Conservation (phyloP, 2,797 vertebrate genomes). For the Morus bassanus region DNA sequence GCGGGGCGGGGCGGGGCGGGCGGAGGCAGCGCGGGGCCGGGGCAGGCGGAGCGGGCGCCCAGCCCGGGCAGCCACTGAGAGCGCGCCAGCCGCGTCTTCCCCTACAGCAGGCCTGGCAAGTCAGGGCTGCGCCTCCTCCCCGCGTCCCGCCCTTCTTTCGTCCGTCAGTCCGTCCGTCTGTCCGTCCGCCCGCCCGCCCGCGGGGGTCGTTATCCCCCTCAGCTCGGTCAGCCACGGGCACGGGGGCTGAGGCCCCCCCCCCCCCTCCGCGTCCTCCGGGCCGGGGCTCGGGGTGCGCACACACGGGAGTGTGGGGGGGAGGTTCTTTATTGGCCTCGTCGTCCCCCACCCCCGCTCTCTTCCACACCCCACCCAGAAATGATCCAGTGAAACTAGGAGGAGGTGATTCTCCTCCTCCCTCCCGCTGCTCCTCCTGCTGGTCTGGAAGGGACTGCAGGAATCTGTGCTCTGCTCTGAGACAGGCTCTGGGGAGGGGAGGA, state of each 20-base stretch:
- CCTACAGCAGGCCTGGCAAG: constrained; percentile 54
- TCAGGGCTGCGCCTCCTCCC: constrained; percentile 10
- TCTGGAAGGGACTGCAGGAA: constrained; percentile 63
- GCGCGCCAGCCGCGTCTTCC: constrained; percentile 44
- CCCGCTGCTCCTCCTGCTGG: constrained; percentile 49
- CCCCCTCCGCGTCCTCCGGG: not conserved
- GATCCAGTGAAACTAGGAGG: constrained; percentile 67
- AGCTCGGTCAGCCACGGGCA: not conserved
- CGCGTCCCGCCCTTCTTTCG: not conserved
- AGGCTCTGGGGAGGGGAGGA: constrained; percentile 38
- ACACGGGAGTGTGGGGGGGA: not conserved
- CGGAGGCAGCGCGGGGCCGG: not conserved
- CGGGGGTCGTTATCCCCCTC: not conserved
- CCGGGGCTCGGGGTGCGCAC: not conserved
- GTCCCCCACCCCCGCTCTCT: not conserved
- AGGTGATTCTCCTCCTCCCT: constrained; percentile 48
- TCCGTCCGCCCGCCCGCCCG: not conserved
- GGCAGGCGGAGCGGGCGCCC: not conserved
- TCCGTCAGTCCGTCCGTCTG: not conserved
- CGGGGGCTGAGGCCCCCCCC: not conserved
- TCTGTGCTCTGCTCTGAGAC: not conserved
- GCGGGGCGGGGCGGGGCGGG: not conserved
- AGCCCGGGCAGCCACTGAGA: constrained; percentile 14
- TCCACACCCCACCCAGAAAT: constrained; percentile 67
- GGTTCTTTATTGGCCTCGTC: constrained; percentile 7